Conservation (phyloP, 2,797 vertebrate species). For the Manis javanica region DNA sequence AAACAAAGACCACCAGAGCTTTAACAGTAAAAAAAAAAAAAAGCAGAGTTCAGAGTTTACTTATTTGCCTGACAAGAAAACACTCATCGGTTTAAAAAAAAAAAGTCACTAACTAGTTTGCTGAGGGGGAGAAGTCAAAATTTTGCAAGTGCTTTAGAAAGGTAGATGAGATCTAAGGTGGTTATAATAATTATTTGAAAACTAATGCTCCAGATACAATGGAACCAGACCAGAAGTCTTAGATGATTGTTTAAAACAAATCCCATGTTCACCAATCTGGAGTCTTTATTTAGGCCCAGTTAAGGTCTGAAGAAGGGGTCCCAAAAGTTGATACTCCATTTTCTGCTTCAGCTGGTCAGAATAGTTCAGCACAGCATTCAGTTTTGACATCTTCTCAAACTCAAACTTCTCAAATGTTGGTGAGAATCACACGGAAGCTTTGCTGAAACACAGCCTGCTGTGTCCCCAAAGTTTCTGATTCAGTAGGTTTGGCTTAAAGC, state of each 20-base stretch:
- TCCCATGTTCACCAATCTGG: background rate
- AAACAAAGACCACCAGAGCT: background rate
- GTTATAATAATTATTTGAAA: background rate
- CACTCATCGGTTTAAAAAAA: background rate
- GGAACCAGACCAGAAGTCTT: background rate
- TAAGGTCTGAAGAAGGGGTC: background rate
- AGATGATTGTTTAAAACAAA: background rate
- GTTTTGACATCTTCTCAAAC: background rate
- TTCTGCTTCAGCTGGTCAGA: background rate
- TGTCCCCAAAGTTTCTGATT: background rate
- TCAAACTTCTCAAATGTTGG: background rate
- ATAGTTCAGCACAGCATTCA: background rate
- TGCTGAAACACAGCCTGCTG: background rate
- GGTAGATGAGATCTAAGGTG: background rate
- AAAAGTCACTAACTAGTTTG: background rate
- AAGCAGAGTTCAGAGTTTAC: background rate
- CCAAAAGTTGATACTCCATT: background rate
- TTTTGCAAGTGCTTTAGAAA: conserved; percentile 15
- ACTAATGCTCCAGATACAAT: background rate
- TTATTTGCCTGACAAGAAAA: conserved; percentile 21
- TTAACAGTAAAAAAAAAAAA: background rate
- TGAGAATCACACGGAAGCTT: background rate
- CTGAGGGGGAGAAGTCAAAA: background rate
- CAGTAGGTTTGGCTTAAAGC: background rate
- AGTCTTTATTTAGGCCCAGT: background rate